Evolutionary conservation across 2,888 invertebrate genomes (phyloP).

Genomic region (Zaprionus bogoriensis): DNA sequence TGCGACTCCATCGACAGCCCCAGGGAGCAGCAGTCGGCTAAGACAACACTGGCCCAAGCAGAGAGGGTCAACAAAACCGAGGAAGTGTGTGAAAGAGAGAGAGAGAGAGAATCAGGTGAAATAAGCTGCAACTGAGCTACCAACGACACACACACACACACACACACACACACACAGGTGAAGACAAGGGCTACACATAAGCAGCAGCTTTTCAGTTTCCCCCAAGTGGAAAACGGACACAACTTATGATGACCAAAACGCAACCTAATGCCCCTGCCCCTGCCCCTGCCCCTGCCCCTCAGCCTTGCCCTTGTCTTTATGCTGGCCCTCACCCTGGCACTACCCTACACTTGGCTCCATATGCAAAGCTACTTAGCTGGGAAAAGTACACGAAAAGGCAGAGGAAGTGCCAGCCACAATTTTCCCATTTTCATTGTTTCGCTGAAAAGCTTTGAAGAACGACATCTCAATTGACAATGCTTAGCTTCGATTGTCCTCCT

Average conservation of each 20-base stretch:
- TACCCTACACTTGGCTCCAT: background rate
- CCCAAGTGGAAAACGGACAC: too few species aligned
- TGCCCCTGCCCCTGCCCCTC: background rate
- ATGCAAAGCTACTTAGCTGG: background rate
- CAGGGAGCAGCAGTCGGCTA: slow-evolving; percentile 3
- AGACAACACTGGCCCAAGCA: background rate
- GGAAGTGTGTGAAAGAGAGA: background rate
- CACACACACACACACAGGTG: too few species aligned
- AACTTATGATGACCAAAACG: background rate
- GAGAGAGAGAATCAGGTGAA: slow-evolving; percentile 1
- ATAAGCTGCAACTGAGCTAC: slow-evolving; percentile 18
- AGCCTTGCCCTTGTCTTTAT: too few species aligned
- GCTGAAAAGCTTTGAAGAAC: background rate
- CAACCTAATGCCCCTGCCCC: background rate
- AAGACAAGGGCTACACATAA: background rate
- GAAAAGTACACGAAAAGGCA: too few species aligned
- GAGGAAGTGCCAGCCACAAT: background rate
- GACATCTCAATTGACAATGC: too few species aligned
- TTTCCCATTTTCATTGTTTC: background rate
- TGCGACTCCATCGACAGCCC: slow-evolving; percentile 35
- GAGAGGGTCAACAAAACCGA: background rate
- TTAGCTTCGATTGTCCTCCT: too few species aligned
- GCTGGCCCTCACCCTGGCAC: background rate
- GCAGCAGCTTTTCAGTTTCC: slow-evolving; percentile 3
- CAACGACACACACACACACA: too few species aligned